Evolutionary conservation across 2,797 vertebrate species (phyloP).

Genomic region (Sebastes hopkinsi): DNA sequence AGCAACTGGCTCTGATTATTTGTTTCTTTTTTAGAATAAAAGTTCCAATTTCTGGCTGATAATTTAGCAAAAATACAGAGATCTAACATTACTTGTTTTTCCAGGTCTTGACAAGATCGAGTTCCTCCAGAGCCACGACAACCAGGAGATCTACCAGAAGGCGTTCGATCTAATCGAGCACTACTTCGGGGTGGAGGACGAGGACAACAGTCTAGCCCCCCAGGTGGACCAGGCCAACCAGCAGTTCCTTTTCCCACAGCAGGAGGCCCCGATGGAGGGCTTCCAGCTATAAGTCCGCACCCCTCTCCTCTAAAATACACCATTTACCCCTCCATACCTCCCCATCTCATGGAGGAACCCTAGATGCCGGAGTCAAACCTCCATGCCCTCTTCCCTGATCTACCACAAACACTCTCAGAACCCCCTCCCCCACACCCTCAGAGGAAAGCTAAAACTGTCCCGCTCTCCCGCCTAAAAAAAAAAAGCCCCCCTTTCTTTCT

Average conservation of each 20-base stretch:
- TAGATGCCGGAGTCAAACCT: constrained; percentile 21
- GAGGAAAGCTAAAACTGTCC: constrained; percentile 39
- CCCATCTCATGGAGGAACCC: constrained; percentile 1
- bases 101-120: constrained; percentile 97
- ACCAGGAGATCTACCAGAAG: constrained; percentile 99
- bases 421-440: neutral
- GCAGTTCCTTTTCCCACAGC: constrained; percentile 97
- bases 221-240: constrained; percentile 96
- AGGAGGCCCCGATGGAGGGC: constrained; percentile 98
- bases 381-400: neutral
- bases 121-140: constrained; percentile 98
- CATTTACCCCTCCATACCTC: constrained; percentile 8
- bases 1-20: neutral
- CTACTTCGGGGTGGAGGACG: constrained; percentile 97
- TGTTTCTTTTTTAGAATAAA: neutral
- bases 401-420: constrained; percentile 10
- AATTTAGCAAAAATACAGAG: neutral
- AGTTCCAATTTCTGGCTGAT: neutral
- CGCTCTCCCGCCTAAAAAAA: constrained; percentile 17
- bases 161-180: constrained; percentile 98
- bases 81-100: neutral
- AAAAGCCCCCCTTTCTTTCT: neutral
- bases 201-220: constrained; percentile 90
- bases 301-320: constrained; percentile 49
- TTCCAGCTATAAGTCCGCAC: constrained; percentile 93